Conservation (phyloP, 92 coral and sea anemone genomes). For the Phenganax subtilis region DNA sequence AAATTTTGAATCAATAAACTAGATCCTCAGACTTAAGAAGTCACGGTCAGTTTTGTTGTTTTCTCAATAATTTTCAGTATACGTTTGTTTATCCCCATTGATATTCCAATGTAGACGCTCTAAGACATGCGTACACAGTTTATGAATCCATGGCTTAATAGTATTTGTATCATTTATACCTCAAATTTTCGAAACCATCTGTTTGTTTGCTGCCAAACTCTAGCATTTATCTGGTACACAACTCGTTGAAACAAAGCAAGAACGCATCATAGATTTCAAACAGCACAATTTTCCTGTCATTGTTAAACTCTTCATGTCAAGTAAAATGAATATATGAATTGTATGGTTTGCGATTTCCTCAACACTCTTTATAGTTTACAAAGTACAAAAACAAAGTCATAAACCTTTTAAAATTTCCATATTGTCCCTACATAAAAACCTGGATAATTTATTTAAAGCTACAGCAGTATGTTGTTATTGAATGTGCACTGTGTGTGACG, state of each 20-base stretch:
- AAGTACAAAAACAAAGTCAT: conserved; percentile 1
- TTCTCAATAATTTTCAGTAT: not conserved
- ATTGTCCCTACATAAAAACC: not conserved
- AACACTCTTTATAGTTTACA: not conserved
- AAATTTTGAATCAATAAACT: too few species aligned
- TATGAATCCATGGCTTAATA: not conserved
- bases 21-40: too few species aligned
- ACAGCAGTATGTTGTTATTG: not conserved
- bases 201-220: not conserved
- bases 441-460: conserved; percentile 9
- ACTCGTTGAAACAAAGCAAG: not conserved
- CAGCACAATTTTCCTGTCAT: not conserved
- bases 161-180: not conserved
- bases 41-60: too few species aligned
- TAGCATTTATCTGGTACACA: not conserved
- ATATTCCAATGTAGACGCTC: not conserved
- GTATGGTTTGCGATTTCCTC: not conserved
- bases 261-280: conserved; percentile 5
- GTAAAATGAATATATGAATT: not conserved
- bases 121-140: conserved; percentile 1
- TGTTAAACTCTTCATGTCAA: not conserved
- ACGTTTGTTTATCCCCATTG: not conserved
- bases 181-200: not conserved
- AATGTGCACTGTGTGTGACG: conserved; percentile 10
- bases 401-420: not conserved